Evolutionary conservation across 2,113 vertebrate genomes (phyloP).

Genomic region (Zapus hudsonius): DNA sequence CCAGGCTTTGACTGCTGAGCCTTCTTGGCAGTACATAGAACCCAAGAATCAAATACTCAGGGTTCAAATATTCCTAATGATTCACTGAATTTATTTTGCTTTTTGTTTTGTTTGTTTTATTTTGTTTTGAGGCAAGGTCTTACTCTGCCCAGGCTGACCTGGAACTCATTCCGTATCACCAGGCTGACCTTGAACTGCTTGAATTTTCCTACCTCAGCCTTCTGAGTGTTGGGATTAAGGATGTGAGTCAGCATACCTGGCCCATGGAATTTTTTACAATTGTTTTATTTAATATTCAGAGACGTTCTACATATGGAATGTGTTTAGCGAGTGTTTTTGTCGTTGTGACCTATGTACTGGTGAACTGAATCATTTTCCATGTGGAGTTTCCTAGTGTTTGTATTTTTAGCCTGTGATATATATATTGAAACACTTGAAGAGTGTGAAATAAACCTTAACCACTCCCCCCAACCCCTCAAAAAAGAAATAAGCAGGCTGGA

Average conservation of each 20-base stretch:
- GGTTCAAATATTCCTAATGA: neutral
- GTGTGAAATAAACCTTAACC: neutral
- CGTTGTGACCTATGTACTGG: neutral
- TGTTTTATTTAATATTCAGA: neutral
- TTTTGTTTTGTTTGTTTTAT: too few relatives aligned
- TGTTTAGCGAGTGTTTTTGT: neutral
- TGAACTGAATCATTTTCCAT: neutral
- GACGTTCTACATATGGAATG: neutral
- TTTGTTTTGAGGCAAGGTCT: neutral
- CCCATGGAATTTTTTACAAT: neutral
- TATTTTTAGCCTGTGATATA: constrained; percentile 7
- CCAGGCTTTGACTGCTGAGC: too few relatives aligned
- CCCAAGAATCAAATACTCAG: neutral
- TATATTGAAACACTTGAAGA: neutral
- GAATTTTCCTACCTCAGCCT: too few relatives aligned
- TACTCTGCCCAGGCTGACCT: too few relatives aligned
- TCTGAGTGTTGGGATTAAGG: too few relatives aligned
- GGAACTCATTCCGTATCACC: too few relatives aligned
- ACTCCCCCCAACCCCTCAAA: neutral
- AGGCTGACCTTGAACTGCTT: too few relatives aligned
- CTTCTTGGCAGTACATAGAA: neutral
- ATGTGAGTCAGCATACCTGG: too few relatives aligned
- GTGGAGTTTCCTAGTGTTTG: neutral
- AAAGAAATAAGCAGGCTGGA: neutral
- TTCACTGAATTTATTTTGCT: neutral